Conservation (phyloP, 1,140 invertebrate species). For the Drosophila parabipectinata region DNA sequence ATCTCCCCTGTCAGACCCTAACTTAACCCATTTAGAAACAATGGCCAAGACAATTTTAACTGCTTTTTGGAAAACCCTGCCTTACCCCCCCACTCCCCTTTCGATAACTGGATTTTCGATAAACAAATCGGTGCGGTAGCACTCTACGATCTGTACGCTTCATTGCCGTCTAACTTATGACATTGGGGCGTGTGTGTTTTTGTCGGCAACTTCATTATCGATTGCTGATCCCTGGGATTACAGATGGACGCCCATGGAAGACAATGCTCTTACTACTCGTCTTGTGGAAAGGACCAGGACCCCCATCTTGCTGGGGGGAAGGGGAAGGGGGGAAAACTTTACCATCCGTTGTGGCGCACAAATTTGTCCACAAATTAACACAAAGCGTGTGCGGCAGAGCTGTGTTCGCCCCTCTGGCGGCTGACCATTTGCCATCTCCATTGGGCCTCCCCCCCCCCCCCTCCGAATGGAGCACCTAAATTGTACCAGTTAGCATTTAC, state of each 20-base stretch:
- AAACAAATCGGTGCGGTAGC: constrained; percentile 66
- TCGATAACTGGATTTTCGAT: constrained; percentile 78
- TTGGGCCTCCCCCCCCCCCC: background rate
- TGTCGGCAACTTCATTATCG: constrained; percentile 78
- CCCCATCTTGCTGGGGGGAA: no score
- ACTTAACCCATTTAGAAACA: no score
- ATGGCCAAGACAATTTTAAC: no score
- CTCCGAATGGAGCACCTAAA: constrained; percentile 60
- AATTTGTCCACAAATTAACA: constrained; percentile 83
- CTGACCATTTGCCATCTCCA: constrained; percentile 9
- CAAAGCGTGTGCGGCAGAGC: constrained; percentile 57
- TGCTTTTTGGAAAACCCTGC: no score
- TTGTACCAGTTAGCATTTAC: constrained; percentile 73
- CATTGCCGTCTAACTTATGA: constrained; percentile 66
- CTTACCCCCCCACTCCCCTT: background rate
- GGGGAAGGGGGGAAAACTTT: no score
- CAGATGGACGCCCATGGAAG: constrained; percentile 56
- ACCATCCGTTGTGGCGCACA: constrained; percentile 71
- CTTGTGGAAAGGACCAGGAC: background rate
- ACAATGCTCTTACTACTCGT: constrained; percentile 38
- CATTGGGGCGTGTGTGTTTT: constrained; percentile 76
- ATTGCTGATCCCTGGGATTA: constrained; percentile 77
- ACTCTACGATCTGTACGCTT: constrained; percentile 2
- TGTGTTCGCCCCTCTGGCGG: background rate
- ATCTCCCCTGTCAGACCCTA: no score